Evolutionary conservation across 2,888 invertebrate species (phyloP).

Genomic region (Auanema sp.): DNA sequence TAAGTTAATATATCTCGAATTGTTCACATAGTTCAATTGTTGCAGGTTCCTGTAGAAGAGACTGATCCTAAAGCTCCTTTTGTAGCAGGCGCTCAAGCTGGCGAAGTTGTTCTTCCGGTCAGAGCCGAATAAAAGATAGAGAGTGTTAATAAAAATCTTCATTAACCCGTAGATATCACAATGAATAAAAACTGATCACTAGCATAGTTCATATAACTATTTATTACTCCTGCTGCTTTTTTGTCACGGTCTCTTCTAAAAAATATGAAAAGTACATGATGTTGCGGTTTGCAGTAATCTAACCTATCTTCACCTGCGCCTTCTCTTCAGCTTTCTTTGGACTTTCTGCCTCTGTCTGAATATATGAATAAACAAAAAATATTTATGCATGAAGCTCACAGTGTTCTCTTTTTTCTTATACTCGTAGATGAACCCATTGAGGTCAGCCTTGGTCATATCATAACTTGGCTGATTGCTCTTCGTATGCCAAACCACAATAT

Average conservation of each 20-base stretch:
- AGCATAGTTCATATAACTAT: no score
- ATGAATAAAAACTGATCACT: not conserved
- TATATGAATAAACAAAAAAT: not conserved
- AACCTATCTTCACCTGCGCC: no score
- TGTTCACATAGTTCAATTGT: no score
- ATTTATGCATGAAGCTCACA: not conserved
- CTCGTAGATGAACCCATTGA: conserved; percentile 21
- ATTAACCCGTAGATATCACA: not conserved
- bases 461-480: conserved; percentile 23
- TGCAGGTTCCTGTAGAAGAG: conserved; percentile 38
- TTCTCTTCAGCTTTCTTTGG: not conserved
- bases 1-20: conserved; percentile 1
- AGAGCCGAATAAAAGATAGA: conserved; percentile 30
- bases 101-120: conserved; percentile 39
- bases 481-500: conserved; percentile 45
- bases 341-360: no score
- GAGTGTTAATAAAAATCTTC: not conserved
- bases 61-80: conserved; percentile 47
- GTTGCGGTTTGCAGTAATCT: no score
- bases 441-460: conserved; percentile 22
- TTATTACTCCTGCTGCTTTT: no score
- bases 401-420: not conserved
- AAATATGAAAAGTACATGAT: no score
- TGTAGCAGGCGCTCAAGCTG: conserved; percentile 43
- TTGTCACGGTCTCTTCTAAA: no score